Conservation (phyloP, 1,140 invertebrate species). For the Arion vulgaris region DNA sequence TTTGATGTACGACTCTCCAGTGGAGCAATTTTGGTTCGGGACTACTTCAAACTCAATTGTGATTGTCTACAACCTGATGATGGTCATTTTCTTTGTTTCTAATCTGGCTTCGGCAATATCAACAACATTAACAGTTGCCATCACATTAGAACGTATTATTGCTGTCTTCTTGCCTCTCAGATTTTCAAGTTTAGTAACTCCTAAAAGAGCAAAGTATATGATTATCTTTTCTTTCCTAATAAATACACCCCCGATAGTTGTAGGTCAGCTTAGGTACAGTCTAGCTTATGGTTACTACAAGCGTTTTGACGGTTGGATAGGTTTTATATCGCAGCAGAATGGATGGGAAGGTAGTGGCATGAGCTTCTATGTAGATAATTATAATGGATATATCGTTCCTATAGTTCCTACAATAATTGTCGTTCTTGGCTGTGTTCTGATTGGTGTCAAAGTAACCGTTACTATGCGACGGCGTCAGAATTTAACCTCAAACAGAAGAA, state of each 20-base stretch:
- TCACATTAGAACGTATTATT: neutral
- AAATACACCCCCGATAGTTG: neutral
- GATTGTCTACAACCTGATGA: neutral
- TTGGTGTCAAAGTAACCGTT: neutral
- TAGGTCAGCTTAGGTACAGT: neutral
- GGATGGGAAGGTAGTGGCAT: neutral
- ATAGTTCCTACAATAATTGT: neutral
- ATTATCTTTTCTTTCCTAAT: neutral
- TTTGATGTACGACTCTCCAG: neutral
- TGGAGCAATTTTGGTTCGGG: neutral
- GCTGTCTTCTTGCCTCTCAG: neutral
- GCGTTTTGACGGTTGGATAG: neutral
- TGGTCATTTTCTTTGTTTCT: neutral
- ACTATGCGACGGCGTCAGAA: neutral
- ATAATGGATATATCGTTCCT: neutral
- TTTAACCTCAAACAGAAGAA: neutral
- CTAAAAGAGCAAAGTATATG: neutral
- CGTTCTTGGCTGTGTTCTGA: neutral
- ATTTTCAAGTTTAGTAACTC: neutral
- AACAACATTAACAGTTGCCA: neutral
- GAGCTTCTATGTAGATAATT: neutral
- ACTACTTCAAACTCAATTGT: neutral
- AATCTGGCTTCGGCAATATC: neutral
- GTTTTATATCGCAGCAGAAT: neutral
- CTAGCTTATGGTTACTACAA: neutral